Conservation (phyloP, 2,797 vertebrate genomes). For the Parambassis ranga region DNA sequence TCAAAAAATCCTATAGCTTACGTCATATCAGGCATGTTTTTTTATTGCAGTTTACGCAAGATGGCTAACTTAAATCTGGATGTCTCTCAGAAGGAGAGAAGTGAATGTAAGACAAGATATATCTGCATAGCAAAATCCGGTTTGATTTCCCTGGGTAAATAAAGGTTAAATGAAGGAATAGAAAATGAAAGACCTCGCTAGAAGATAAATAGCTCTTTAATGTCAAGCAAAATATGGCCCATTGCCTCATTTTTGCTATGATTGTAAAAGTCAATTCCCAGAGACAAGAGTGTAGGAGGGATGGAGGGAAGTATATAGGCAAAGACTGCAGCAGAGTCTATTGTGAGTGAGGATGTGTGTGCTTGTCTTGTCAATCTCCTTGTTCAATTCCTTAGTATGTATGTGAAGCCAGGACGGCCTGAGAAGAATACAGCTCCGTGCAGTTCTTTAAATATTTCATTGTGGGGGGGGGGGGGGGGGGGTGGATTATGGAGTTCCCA, state of each 20-base stretch:
- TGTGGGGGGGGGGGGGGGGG: conserved; percentile 7
- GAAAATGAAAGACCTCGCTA: conserved; percentile 40
- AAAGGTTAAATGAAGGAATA: conserved; percentile 57
- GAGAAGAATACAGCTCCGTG: conserved; percentile 37
- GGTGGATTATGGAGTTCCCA: conserved; percentile 16
- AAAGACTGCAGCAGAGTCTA: conserved; percentile 16
- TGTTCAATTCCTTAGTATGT: conserved; percentile 10
- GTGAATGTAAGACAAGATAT: conserved; percentile 3
- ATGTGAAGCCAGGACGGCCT: conserved; percentile 10
- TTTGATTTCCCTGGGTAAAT: conserved; percentile 60
- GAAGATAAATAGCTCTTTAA: conserved; percentile 62
- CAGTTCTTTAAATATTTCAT: conserved; percentile 69
- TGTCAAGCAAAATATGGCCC: conserved; percentile 41
- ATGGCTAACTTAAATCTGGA: background rate
- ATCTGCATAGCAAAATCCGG: conserved; percentile 4
- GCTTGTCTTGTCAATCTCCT: conserved; percentile 14
- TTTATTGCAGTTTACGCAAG: conserved; percentile 4
- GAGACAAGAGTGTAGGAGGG: conserved; percentile 17
- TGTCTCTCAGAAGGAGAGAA: background rate
- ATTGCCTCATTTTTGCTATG: conserved; percentile 26
- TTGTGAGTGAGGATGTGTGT: conserved; percentile 13
- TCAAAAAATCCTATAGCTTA: too few species aligned
- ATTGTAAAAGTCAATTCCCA: conserved; percentile 36
- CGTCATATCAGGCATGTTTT: too few species aligned
- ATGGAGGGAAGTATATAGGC: background rate